Percentiles rank a stretch among this genome's conserved stretches.
Conservation (phyloP, 2,888 invertebrate genomes). For the Hofmannophila pseudospretella region DNA sequence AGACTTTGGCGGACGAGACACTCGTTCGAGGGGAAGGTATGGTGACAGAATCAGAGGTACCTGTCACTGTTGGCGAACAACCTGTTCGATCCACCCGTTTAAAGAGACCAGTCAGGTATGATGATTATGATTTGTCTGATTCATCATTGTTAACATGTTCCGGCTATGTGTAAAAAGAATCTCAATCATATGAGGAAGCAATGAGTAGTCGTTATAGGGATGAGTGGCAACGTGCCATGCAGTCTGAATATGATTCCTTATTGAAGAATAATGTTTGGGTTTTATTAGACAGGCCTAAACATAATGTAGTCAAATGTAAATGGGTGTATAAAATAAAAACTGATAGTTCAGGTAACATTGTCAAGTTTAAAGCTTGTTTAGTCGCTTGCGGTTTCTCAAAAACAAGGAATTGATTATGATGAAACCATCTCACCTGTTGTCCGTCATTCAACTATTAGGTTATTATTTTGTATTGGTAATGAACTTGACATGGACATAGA, state of each 20-base stretch:
- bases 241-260: constrained; percentile 12
- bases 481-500: constrained; percentile 11
- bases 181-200: constrained; percentile 6
- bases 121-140: constrained; percentile 6
- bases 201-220: constrained; percentile 1
- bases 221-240: constrained; percentile 12
- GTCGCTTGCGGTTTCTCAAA: constrained; percentile 12
- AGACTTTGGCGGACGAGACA: no score
- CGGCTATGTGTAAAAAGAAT: constrained; percentile 1
- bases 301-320: constrained; percentile 14
- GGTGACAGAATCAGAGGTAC: not conserved
- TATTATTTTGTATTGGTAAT: constrained; percentile 7
- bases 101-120: constrained; percentile 3
- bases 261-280: constrained; percentile 9
- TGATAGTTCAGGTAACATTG: constrained; percentile 8
- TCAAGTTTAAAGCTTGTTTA: constrained; percentile 10
- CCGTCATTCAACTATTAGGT: constrained; percentile 7
- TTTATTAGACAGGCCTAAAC: constrained; percentile 7
- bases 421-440: constrained; percentile 15
- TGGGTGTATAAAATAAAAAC: constrained; percentile 15
- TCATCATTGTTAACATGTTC: not conserved
- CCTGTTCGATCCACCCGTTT: constrained; percentile 3
- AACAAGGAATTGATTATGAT: constrained; percentile 10
- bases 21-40: not conserved
- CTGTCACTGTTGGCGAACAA: not conserved